Conservation (phyloP, 2,113 vertebrate species). For the Forbesichthys agassizii region DNA sequence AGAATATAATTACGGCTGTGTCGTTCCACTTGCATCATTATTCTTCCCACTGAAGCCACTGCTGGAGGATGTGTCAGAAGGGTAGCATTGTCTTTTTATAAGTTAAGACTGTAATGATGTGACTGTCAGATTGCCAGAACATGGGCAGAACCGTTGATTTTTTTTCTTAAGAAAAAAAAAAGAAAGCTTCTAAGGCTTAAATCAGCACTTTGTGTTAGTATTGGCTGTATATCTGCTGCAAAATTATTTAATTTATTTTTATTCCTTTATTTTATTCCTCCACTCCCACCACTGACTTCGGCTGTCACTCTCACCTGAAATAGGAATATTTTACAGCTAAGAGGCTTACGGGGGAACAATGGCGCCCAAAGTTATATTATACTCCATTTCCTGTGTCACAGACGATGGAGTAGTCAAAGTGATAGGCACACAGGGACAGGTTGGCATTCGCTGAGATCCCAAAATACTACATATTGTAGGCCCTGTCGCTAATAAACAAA, state of each 20-base stretch:
- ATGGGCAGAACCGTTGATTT: neutral
- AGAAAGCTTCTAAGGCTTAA: neutral
- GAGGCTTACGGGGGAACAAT: conserved; percentile 81
- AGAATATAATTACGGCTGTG: conserved; percentile 56
- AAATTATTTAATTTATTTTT: conserved; percentile 50
- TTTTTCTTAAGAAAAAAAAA: conserved; percentile 9
- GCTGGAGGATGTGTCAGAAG: conserved; percentile 39
- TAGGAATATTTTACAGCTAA: conserved; percentile 83
- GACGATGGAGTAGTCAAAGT: conserved; percentile 56
- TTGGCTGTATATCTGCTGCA: neutral
- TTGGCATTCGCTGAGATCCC: neutral
- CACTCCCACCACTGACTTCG: conserved; percentile 47
- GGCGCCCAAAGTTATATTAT: conserved; percentile 76
- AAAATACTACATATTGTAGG: neutral
- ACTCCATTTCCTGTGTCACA: conserved; percentile 70
- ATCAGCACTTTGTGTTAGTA: neutral
- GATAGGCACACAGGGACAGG: conserved; percentile 47
- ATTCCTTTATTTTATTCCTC: conserved; percentile 40
- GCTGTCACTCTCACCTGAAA: conserved; percentile 66
- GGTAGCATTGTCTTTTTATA: conserved; percentile 42
- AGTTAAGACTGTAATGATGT: conserved; percentile 42
- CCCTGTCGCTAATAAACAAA: conserved; percentile 20
- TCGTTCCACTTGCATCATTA: conserved; percentile 27
- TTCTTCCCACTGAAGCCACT: conserved; percentile 29
- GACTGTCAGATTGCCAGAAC: conserved; percentile 21